Evolutionary conservation across 2,113 vertebrate species (phyloP), one percentile per base, ranked within the genome.

Genomic region (Sakesphorus luctuosus): DNA sequence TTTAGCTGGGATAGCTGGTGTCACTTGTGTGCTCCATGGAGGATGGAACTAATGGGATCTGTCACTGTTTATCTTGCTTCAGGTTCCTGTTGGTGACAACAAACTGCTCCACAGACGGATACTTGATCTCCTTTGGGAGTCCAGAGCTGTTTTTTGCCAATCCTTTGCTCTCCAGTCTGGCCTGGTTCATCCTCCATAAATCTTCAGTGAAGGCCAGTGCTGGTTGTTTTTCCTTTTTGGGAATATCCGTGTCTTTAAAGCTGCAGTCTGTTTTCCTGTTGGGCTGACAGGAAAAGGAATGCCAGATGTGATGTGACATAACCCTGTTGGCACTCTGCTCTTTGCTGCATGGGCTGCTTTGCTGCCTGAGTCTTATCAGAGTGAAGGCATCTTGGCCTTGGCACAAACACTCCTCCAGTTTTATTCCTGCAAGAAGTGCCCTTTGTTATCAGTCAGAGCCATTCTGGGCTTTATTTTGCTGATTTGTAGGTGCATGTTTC

Each of bases 401-500:
- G 61, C 58, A 76, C 63, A 65, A 72, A 53, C 18, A 58, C 11
- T 68, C 21, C 28, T 78, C n/a, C 47, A n/a, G 46, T 79, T 93
- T 75, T 63, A 61, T n/a, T 90, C 53, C 80, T 89, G 59, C 19
- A 62, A 73, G 49, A 68, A 73, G 19, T 58, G 28, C 35, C 26
- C n/a, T 73, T 93, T 71, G 36, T 55, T 83, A n/a, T 26, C 62
- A 68, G 0, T 43, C 61, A 66, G 83, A 76, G 36, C 25, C 28
- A 6, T 85, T 93, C 36, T n/a, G 72, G 47, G 53, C 28, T 75
- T 43, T 59, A 3, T 35, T 84, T 59, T 72, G 23, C 50, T 91
- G 43, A 19, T 68, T 67, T 74, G 26, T 50, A 35, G 7, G 2
- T 1, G 1, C 14, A 13, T 0, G 0, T 72, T 66, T 75, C 43